These are phyloP conservation scores for Cantharis lateralis DNA, from an alignment of 2,888 invertebrate genomes.

Conservation along the genomic window DNA sequence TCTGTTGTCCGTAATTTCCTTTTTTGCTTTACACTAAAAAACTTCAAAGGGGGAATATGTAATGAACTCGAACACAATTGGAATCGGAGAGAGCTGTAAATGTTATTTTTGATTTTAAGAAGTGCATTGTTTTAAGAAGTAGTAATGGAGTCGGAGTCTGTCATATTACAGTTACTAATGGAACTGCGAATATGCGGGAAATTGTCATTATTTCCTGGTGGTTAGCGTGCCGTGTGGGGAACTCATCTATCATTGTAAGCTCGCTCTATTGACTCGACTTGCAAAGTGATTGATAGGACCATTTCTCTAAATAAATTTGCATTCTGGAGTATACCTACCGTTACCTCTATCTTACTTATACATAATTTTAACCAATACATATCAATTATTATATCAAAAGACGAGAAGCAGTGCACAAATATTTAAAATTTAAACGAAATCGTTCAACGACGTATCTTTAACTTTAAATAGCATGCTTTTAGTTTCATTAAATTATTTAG, in stretches of 20 bases:
- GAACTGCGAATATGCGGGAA: slow-evolving; percentile 33
- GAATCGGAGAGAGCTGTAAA: slow-evolving; percentile 14
- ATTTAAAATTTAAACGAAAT: slow-evolving; percentile 7
- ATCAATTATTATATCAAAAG: slow-evolving; percentile 8
- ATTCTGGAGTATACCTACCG: slow-evolving; percentile 31
- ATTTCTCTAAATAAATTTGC: slow-evolving; percentile 44
- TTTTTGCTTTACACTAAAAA: slow-evolving; percentile 30
- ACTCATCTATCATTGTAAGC: slow-evolving; percentile 42
- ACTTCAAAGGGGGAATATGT: slow-evolving; percentile 30
- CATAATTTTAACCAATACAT: slow-evolving; percentile 2
- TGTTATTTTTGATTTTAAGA: background rate
- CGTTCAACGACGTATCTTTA: background rate
- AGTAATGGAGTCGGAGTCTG: slow-evolving; percentile 7
- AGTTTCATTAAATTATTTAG: background rate
- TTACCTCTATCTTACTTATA: slow-evolving; percentile 1
- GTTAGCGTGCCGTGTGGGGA: slow-evolving; percentile 42
- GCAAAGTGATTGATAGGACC: slow-evolving; percentile 44
- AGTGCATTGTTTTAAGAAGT: slow-evolving; percentile 4
- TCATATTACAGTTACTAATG: slow-evolving; percentile 20
- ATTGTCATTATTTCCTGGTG: slow-evolving; percentile 40
- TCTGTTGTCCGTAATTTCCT: slow-evolving; percentile 32
- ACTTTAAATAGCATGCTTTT: background rate
- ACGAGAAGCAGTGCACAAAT: background rate
- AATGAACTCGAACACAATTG: slow-evolving; percentile 25
- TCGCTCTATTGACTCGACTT: slow-evolving; percentile 38